A percentile compares a stretch with the other conserved stretches of the same genome.
Evolutionary conservation across 1,140 invertebrate genomes (phyloP).

Genomic region (Drosophila tani): DNA sequence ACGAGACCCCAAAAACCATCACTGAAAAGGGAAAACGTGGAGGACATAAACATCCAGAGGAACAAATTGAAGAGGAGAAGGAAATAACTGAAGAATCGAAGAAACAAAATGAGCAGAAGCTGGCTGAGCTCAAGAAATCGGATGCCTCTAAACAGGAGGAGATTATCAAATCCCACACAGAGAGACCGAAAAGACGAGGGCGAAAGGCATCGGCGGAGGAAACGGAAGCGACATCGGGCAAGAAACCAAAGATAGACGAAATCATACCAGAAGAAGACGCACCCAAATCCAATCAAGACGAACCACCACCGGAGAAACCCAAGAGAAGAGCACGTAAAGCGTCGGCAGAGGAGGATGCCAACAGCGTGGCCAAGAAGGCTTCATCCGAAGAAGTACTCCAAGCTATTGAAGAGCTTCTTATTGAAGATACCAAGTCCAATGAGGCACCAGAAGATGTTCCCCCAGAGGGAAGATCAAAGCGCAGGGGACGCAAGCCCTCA

Average conservation of each 20-base stretch:
- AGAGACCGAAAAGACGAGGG: conserved; percentile 32
- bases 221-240: background rate
- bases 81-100: background rate
- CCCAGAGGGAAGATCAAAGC: background rate
- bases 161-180: background rate
- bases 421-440: background rate
- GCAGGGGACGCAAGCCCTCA: conserved; percentile 13
- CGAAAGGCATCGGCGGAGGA: conserved; percentile 30
- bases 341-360: background rate
- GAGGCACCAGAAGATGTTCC: background rate
- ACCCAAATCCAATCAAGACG: background rate
- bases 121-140: background rate
- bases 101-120: background rate
- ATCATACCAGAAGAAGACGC: background rate
- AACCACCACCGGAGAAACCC: background rate
- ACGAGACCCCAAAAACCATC: too few species aligned
- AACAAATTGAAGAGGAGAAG: background rate
- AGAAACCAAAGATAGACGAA: background rate
- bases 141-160: background rate
- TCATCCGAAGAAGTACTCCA: background rate
- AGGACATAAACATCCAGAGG: too few species aligned
- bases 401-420: background rate
- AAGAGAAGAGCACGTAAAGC: conserved; percentile 2
- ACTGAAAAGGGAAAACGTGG: too few species aligned
- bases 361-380: background rate